Evolutionary conservation across 2,888 invertebrate genomes (phyloP).

Genomic region (Sialis lutaria): DNA sequence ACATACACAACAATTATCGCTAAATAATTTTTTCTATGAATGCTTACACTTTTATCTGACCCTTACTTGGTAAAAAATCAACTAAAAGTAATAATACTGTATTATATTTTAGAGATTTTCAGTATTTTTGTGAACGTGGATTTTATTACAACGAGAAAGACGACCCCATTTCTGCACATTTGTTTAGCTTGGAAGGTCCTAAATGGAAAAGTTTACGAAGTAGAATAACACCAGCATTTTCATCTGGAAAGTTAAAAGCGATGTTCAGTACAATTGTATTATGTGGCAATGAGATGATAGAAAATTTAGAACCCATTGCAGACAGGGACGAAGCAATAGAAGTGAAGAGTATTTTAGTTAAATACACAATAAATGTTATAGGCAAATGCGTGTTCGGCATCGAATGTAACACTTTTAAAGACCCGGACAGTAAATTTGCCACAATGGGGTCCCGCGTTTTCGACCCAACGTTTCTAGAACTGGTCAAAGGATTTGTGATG

Average conservation of each 20-base stretch:
- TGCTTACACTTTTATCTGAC: not conserved
- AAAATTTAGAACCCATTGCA: not conserved
- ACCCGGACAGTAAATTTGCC: no score
- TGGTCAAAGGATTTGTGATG: no score
- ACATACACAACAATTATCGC: no score
- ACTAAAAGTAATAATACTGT: no score
- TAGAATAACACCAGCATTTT: not conserved
- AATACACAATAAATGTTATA: no score
- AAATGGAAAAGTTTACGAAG: not conserved
- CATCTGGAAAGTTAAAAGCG: not conserved
- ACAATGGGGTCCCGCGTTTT: no score
- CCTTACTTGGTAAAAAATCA: no score
- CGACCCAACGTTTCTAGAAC: no score
- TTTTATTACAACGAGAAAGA: not conserved
- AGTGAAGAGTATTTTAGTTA: not conserved
- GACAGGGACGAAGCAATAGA: not conserved
- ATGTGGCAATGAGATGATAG: not conserved
- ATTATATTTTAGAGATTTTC: not conserved
- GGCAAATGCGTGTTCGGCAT: no score
- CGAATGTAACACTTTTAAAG: no score
- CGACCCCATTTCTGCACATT: not conserved
- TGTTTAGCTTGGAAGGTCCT: not conserved
- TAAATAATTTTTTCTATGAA: not conserved
- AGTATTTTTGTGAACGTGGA: slow-evolving; percentile 2
- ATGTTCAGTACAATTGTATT: not conserved